A percentile compares a stretch with the other conserved stretches of the same genome.
Evolutionary conservation across 2,888 invertebrate species (phyloP).

Genomic region (Drosophila macrothrix): DNA sequence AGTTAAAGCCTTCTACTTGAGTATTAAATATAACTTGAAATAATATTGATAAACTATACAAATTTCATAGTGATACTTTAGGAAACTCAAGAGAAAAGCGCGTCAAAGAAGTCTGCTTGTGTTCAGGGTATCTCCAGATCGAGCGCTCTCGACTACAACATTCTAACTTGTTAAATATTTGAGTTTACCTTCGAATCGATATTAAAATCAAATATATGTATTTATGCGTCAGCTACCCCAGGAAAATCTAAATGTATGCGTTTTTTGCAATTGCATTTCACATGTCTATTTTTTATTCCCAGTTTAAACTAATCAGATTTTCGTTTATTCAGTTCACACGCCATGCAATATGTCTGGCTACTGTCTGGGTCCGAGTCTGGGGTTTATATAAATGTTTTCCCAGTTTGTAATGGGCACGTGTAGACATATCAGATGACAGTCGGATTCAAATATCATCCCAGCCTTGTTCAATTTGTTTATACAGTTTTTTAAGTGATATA

Average conservation of each 20-base stretch:
- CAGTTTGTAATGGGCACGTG: constrained; percentile 5
- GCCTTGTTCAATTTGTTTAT: constrained; percentile 1
- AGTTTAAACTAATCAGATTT: background rate
- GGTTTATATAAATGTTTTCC: background rate
- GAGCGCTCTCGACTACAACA: background rate
- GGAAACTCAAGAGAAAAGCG: background rate
- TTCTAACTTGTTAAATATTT: background rate
- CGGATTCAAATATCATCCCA: constrained; percentile 1
- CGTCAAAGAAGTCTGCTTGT: background rate
- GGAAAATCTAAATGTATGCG: background rate
- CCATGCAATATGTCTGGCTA: background rate
- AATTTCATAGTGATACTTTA: background rate
- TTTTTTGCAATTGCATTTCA: background rate
- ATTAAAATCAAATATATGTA: background rate
- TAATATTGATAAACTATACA: background rate
- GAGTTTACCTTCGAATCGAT: background rate
- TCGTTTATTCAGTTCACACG: background rate
- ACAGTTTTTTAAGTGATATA: background rate
- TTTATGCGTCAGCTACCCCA: background rate
- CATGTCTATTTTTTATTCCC: background rate
- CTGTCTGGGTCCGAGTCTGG: constrained; percentile 2
- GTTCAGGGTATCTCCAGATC: background rate
- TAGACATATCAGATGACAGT: background rate
- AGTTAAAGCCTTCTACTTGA: background rate
- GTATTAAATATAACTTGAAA: background rate